Evolutionary conservation across 2,113 vertebrate species (phyloP), one percentile per base, ranked within the genome.

Genomic region (Taurulus bubalis): DNA sequence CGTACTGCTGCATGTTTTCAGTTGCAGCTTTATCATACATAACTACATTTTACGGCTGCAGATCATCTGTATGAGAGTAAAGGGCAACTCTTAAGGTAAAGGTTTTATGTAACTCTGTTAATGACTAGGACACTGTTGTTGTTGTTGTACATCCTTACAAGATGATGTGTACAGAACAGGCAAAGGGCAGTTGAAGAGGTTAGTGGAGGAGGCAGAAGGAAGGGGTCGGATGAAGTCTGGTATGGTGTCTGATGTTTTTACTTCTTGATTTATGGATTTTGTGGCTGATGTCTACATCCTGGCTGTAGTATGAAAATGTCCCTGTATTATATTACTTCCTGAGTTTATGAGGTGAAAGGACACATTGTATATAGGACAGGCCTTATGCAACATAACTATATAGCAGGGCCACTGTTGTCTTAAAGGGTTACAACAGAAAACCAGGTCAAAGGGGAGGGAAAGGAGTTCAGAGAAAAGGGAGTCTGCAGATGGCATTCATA

Each of bases 381-480:
- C 8, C 49, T 86, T 76, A 70, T 63, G 75, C 76, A 89, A 86
- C 73, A 10, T 58, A 67, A 65, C n/a, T 77, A 67, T 10, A 80
- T 42, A 66, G 32, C 45, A n/a, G 51, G 14, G 28, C 15, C 28
- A 18, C 53, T 82, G 71, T 59, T 89, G 64, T 78, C 63, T 85
- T 87, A 84, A 68, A 59, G 53, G 45, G 58, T 60, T 2, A 0
- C 10, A 22, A 59, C 60, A 77, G n/a, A 77, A 75, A 79, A 71
- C 42, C 55, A 77, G 82, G 85, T 83, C 71, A 86, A 70, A 86
- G 62, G 82, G 36, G 70, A 86, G n/a, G 34, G 20, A 58, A 1
- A 40, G 34, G 42, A 62, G 28, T 77, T 53, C 6, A 38, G 62
- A 45, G 72, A 65, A 65, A 64, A 53, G n/a, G 36, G 62, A 69